Evolutionary conservation across 2,888 invertebrate species (phyloP).

Genomic region (Zaprionus lineosus): DNA sequence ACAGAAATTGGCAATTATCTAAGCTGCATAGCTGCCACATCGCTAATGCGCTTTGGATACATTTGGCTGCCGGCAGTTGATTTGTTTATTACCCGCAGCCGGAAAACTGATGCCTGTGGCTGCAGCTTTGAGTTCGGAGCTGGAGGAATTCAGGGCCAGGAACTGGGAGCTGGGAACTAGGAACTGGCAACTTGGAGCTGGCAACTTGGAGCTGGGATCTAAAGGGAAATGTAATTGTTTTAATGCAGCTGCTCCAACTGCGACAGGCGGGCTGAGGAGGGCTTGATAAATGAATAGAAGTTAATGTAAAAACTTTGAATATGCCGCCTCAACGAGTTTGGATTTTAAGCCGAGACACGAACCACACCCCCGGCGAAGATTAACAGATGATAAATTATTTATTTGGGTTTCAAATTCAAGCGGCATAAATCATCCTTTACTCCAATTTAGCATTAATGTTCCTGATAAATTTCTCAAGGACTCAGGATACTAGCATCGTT

Average conservation of each 20-base stretch:
- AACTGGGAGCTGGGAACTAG: conserved; percentile 24
- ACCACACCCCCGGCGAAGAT: too few relatives aligned
- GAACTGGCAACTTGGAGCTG: background rate
- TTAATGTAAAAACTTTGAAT: conserved; percentile 33
- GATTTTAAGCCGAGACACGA: too few relatives aligned
- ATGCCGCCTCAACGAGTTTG: too few relatives aligned
- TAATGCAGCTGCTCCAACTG: conserved; percentile 35
- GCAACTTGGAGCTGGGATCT: too few relatives aligned
- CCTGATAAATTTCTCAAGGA: too few relatives aligned
- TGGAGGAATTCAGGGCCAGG: conserved; percentile 6
- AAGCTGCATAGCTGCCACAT: background rate
- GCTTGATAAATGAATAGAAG: conserved; percentile 52
- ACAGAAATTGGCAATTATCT: too few relatives aligned
- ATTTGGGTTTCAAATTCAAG: too few relatives aligned
- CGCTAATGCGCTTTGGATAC: conserved; percentile 61
- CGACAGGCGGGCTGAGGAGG: conserved; percentile 20
- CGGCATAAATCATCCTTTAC: too few relatives aligned
- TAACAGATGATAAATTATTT: too few relatives aligned
- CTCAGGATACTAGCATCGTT: too few relatives aligned
- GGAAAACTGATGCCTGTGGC: conserved; percentile 9
- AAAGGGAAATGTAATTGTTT: too few relatives aligned
- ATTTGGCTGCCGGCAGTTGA: conserved; percentile 48
- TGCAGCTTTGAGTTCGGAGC: conserved; percentile 1
- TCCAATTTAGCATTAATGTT: too few relatives aligned
- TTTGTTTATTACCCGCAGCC: conserved; percentile 47